phyloP scores from a whole-genome alignment of 2,888 invertebrate species.

The Lasioglossum calceatum region DNA sequence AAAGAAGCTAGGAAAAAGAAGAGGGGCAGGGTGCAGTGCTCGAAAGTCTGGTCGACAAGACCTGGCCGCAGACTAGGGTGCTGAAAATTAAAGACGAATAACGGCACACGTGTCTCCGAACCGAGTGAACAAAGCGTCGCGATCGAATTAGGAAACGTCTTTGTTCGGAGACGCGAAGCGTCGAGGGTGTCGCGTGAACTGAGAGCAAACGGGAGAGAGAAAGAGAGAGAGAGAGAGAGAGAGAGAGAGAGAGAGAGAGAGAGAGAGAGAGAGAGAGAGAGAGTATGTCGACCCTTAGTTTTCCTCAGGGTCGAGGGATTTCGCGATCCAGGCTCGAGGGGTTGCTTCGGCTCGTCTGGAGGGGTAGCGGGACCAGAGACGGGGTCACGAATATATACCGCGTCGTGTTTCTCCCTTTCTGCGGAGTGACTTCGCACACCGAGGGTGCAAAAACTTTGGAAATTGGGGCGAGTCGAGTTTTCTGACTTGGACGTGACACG shows the following conservation, averaged over 20 bases:
- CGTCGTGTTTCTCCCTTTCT: conserved; percentile 11
- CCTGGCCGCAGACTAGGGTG: conserved; percentile 26
- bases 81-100: conserved; percentile 63
- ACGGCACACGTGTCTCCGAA: conserved; percentile 50
- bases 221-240: background rate
- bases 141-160: conserved; percentile 75
- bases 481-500: conserved; percentile 9
- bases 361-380: conserved; percentile 36
- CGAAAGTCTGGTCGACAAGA: conserved; percentile 14
- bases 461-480: conserved; percentile 51
- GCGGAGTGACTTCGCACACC: conserved; percentile 2
- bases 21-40: conserved; percentile 7
- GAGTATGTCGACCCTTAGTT: conserved; percentile 55
- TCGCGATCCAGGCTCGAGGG: conserved; percentile 46
- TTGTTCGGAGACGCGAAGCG: conserved; percentile 67
- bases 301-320: conserved; percentile 66
- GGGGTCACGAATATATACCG: conserved; percentile 28
- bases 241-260: background rate
- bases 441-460: conserved; percentile 60
- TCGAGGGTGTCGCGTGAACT: conserved; percentile 46
- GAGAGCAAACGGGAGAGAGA: background rate
- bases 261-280: background rate
- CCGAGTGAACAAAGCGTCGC: conserved; percentile 67
- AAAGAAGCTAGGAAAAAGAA: background rate
- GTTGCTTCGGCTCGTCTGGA: conserved; percentile 47